Evolutionary conservation across 2,797 vertebrate species (phyloP).

Genomic region (Discoglossus pictus): DNA sequence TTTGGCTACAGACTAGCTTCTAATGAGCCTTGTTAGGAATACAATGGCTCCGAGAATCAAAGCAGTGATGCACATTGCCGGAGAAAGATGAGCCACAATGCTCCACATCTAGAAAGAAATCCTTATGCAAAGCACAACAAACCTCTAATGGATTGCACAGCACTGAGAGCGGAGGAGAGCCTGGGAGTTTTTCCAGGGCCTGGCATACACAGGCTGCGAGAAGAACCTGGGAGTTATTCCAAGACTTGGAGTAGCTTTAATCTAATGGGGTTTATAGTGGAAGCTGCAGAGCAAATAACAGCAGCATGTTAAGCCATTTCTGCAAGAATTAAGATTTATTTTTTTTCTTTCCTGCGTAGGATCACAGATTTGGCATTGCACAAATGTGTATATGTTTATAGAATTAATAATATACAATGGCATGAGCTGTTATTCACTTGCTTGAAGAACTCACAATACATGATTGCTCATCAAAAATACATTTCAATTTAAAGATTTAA

Average conservation of each 20-base stretch:
- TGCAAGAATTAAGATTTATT: constrained; percentile 10
- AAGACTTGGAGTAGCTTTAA: too few species aligned
- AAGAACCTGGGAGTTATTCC: too few species aligned
- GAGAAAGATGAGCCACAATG: constrained; percentile 2
- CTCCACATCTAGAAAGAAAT: constrained; percentile 1
- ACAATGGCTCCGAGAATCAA: constrained; percentile 29
- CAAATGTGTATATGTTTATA: too few species aligned
- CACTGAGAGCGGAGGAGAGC: constrained; percentile 4
- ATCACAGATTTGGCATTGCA: too few species aligned
- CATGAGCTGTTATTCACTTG: too few species aligned
- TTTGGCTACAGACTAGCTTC: constrained; percentile 34
- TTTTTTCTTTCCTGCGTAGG: neutral
- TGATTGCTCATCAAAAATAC: too few species aligned
- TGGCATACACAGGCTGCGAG: constrained; percentile 13
- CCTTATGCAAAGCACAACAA: constrained; percentile 3
- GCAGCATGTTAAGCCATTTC: constrained; percentile 12
- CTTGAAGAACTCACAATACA: too few species aligned
- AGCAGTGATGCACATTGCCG: constrained; percentile 12
- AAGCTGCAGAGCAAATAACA: constrained; percentile 10
- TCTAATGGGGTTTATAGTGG: constrained; percentile 2
- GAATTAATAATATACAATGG: too few species aligned
- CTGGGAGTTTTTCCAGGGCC: constrained; percentile 29
- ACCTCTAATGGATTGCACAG: constrained; percentile 4
- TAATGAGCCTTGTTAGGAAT: constrained; percentile 42
- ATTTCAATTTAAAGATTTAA: too few species aligned